Base-by-base conservation (phyloP, 2,113 vertebrate genomes). In the Zosterops hypoxanthus region DNA sequence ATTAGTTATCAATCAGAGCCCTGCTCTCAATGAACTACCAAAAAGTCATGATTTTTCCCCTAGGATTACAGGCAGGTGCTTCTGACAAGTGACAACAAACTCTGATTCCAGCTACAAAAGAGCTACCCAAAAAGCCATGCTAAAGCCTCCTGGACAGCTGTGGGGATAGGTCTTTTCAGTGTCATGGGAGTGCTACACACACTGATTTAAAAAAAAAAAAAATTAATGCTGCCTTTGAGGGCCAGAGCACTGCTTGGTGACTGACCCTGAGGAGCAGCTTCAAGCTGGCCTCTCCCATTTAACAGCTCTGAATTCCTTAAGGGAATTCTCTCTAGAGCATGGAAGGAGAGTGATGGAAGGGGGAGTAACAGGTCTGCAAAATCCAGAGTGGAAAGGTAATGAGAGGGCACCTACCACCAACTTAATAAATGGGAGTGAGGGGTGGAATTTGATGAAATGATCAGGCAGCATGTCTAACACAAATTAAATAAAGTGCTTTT, bases 401-500 rank as follows among this genome's bases (percentile, higher is more conserved):
- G 34, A 64, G 90, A 93, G 76, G 86, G 72, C 50, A 93, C 5
- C 64, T 77, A 55, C 53, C n/a, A 63, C 56, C 80, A 71, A 33
- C 80, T 81, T 88, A 83, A 92, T 78, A 92, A 92, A 83, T 50
- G 80, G 39, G 49, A 12, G 33, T 29, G 59, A 88, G 47, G 42
- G 60, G 36, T 56, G 24, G 76, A 95, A 92, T 86, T 5, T 52
- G 94, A 92, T 94, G 41, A 83, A 94, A 88, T 21, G 60, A 83
- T 86, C 95, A 75, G 72, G 60, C 91, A 88, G 80, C 82, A 63
- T 18, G 60, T 86, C 90, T 93, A 77, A 88, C 92, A 90, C 73
- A 93, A 95, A 96, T 97, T 92, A 96, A 91, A 95, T 86, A 96
- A 92, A 96, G 92, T 92, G 90, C 75, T 88, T 94, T 93, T 90